These are phyloP conservation scores for Indicator indicator DNA, from an alignment of 2,113 vertebrate species.

Conservation along the genomic window DNA sequence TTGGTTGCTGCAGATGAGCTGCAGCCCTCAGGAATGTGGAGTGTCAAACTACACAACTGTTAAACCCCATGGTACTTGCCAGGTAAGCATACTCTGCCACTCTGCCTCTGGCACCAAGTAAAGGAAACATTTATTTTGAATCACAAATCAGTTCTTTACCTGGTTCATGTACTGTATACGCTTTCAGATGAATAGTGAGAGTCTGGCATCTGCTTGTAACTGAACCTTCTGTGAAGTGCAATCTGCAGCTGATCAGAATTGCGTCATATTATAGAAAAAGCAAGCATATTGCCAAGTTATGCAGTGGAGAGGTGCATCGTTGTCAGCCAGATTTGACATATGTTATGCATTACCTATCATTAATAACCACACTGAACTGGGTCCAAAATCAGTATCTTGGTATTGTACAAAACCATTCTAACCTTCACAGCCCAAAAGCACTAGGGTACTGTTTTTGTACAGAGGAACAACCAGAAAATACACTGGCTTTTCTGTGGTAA, in stretches of 20 bases:
- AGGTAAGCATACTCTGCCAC: not conserved
- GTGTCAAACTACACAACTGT: not conserved
- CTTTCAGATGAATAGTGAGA: constrained; percentile 33
- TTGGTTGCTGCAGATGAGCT: not conserved
- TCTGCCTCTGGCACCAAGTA: not conserved
- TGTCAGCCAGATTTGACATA: constrained; percentile 55
- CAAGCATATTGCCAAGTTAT: not conserved
- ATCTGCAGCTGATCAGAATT: constrained; percentile 29
- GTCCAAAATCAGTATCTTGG: not conserved
- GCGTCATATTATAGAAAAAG: not conserved
- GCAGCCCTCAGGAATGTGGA: not conserved
- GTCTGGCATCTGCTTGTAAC: constrained; percentile 44
- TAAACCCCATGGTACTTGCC: not conserved
- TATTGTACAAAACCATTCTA: not conserved
- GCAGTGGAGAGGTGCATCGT: not conserved
- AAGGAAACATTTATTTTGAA: not conserved
- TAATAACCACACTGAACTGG: not conserved
- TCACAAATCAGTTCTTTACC: not conserved
- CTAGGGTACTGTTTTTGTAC: not conserved
- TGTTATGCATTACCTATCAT: constrained; percentile 7
- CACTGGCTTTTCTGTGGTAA: not conserved
- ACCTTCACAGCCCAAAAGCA: not conserved
- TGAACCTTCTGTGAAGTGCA: constrained; percentile 51
- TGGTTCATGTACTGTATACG: not conserved
- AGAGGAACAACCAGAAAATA: not conserved